A percentile compares a stretch with the other conserved stretches of the same genome.
Evolutionary conservation across 2,797 vertebrate species (phyloP).

Genomic region (Emys orbicularis): DNA sequence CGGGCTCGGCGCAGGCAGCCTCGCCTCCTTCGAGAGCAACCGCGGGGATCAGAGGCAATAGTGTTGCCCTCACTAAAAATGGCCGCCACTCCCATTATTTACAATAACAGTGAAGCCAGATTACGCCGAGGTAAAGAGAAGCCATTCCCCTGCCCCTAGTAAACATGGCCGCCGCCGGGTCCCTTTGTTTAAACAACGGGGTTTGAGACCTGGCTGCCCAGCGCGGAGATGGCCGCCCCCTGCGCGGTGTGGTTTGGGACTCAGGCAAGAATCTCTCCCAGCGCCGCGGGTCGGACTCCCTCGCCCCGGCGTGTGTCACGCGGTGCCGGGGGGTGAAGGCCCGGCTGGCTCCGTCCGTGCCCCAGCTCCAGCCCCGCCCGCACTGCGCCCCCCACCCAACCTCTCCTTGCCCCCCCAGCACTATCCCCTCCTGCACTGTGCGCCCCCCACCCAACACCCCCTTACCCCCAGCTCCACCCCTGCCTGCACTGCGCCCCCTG

Average conservation of each 20-base stretch:
- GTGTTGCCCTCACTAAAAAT: background rate
- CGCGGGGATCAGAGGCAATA: rapidly evolving
- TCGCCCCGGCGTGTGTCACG: no score
- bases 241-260: conserved; percentile 32
- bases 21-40: background rate
- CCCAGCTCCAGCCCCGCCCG: no score
- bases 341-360: no score
- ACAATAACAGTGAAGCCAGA: no score
- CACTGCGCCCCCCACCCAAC: no score
- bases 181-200: rapidly evolving
- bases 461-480: no score
- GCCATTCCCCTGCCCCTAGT: background rate
- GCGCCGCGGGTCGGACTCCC: no score
- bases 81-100: rapidly evolving
- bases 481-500: no score
- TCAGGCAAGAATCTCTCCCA: background rate
- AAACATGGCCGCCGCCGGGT: background rate
- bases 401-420: no score
- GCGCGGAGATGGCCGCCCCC: rapidly evolving
- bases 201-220: rapidly evolving
- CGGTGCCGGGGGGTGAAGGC: no score
- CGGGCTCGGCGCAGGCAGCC: background rate
- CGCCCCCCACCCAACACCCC: rapidly evolving
- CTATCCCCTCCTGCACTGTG: no score
- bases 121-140: background rate